A percentile compares a stretch with the other conserved stretches of the same genome.
Conservation (phyloP, 2,888 invertebrate genomes). For the Rhagophthalmus giganteus region DNA sequence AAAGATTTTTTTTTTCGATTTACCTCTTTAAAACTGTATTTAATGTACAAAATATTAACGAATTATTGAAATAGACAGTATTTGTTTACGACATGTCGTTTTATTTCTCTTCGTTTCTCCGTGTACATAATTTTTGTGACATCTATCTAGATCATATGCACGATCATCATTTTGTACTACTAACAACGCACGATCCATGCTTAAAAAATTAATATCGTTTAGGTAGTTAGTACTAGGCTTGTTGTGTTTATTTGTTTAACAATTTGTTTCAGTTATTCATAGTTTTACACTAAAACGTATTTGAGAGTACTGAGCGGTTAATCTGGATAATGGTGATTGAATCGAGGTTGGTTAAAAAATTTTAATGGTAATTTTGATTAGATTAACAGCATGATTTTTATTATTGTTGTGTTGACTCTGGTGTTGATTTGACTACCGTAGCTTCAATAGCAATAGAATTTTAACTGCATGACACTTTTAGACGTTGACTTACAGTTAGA, state of each 20-base stretch:
- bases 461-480: background rate
- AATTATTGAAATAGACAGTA: constrained; percentile 23
- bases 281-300: too few relatives aligned
- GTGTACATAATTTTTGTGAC: constrained; percentile 46
- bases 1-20: constrained; percentile 14
- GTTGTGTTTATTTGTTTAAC: background rate
- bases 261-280: background rate
- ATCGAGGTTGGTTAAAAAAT: too few relatives aligned
- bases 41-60: constrained; percentile 26
- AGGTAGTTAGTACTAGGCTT: too few relatives aligned
- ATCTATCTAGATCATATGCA: constrained; percentile 53
- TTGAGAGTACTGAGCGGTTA: too few relatives aligned
- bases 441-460: constrained; percentile 4
- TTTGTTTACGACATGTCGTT: constrained; percentile 25
- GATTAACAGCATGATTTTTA: constrained; percentile 10
- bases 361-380: background rate
- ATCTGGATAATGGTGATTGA: too few relatives aligned
- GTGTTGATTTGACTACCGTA: constrained; percentile 9
- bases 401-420: constrained; percentile 11
- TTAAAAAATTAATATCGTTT: background rate
- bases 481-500: background rate
- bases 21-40: constrained; percentile 31
- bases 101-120: constrained; percentile 29
- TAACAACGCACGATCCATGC: constrained; percentile 21
- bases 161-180: constrained; percentile 20